Evolutionary conservation across 1,140 invertebrate genomes (phyloP).

Genomic region (Hyposmocoma kahamanoa): DNA sequence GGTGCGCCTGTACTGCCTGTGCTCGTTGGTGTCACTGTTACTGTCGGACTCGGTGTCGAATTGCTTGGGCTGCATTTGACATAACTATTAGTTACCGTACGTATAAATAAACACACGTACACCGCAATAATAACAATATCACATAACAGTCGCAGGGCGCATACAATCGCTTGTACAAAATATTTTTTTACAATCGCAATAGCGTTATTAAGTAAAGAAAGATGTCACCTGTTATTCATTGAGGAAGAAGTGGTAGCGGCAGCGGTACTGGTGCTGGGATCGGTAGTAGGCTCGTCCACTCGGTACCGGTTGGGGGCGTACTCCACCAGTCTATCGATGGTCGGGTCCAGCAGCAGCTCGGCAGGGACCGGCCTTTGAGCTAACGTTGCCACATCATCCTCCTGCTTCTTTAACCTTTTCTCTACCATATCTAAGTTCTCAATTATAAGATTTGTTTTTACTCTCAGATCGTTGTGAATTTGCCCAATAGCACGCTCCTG

Average conservation of each 20-base stretch:
- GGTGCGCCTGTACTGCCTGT: slow-evolving; percentile 13
- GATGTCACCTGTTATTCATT: slow-evolving; percentile 55
- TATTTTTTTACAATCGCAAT: slow-evolving; percentile 27
- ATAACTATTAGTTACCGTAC: slow-evolving; percentile 48
- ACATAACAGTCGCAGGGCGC: slow-evolving; percentile 23
- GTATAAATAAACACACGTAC: slow-evolving; percentile 15
- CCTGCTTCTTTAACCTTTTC: slow-evolving; percentile 86
- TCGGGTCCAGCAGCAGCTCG: slow-evolving; percentile 83
- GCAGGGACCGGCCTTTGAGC: slow-evolving; percentile 82
- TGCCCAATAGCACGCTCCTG: slow-evolving; percentile 91
- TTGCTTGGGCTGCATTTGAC: slow-evolving; percentile 55
- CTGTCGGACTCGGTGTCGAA: slow-evolving; percentile 31
- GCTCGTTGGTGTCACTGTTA: slow-evolving; percentile 36
- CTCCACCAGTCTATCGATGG: slow-evolving; percentile 83
- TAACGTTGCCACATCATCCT: slow-evolving; percentile 83
- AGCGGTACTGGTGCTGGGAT: slow-evolving; percentile 59
- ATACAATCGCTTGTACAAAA: slow-evolving; percentile 14
- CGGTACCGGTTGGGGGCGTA: slow-evolving; percentile 80
- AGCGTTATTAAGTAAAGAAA: slow-evolving; percentile 31
- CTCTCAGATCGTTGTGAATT: slow-evolving; percentile 87
- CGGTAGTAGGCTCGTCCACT: slow-evolving; percentile 52
- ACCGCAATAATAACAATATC: slow-evolving; percentile 12
- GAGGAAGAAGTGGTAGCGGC: slow-evolving; percentile 45
- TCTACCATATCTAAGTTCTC: slow-evolving; percentile 90
- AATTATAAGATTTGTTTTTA: slow-evolving; percentile 90